Base-by-base conservation (phyloP, 2,888 invertebrate genomes). In the Seira musarum region DNA sequence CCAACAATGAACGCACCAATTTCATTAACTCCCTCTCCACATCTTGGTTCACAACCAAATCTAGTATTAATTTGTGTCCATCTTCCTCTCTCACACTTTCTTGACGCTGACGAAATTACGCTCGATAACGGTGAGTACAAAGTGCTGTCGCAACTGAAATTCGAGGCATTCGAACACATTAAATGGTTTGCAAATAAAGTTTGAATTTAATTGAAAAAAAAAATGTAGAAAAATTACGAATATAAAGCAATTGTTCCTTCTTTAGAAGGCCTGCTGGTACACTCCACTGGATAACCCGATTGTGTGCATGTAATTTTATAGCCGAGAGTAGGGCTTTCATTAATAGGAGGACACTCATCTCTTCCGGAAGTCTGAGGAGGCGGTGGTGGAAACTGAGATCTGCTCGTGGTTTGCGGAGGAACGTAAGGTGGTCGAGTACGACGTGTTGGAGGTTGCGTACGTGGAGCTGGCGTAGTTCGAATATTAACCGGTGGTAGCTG, bases 11-110 rank as follows among this genome's bases (percentile, higher is more conserved):
- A 82, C 8, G 73, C 74, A 1, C 75, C 71, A 19, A 35, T 49
- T 2, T 84, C 80, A 1, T 66, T 49, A 5, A 82, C 79, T 8
- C 81, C 73, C 6, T 79, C 69, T 8, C 86, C 86, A 71, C 86
- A 86, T n/a, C 80, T 78, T 13, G 84, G 49, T 66, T 60, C 80
- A 70, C 86, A 86, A n/a, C 64, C 19, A 80, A 85, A 86, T 71
- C 73, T 74, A 10, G 25, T 13, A 17, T 84, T 82, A 3, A 68
- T 49, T 1, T 40, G 65, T 15, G 76, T 79, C 86, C 86, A 86
- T 2, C 10, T 60, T 8, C 84, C 84, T 49, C 84, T 73, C 15
- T 68, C 63, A 79, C 83, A 84, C 53, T 10, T 46, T 53, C 84
- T 71, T 10, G 73, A 65, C n/a, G 80, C 40, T 13, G 40, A 40